A percentile compares a stretch with the other conserved stretches of the same genome.
phyloP scores from a whole-genome alignment of 2,797 vertebrate genomes.

The Rhynchotus rufescens region DNA sequence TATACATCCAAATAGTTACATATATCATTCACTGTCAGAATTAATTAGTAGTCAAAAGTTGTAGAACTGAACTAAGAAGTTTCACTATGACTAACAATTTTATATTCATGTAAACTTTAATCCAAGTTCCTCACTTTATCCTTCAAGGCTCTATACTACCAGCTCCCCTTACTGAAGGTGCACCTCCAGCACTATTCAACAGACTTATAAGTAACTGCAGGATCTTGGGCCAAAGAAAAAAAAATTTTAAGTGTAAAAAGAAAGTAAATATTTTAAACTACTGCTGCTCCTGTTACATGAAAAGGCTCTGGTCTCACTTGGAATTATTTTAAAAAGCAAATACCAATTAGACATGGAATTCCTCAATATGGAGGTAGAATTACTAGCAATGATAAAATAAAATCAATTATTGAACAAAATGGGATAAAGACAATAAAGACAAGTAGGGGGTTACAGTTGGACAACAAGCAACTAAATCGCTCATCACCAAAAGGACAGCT shows the following conservation, averaged over 20 bases:
- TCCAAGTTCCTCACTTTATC: background rate
- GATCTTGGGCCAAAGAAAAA: background rate
- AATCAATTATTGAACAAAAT: background rate
- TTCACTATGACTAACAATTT: background rate
- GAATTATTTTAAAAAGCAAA: background rate
- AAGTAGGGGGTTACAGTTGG: background rate
- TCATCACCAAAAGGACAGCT: background rate
- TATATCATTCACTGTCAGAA: background rate
- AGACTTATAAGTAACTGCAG: background rate
- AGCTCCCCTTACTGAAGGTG: background rate
- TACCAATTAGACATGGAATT: background rate
- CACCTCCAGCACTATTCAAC: background rate
- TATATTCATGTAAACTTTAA: background rate
- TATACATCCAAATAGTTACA: background rate
- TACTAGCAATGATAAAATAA: background rate
- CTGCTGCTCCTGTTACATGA: background rate
- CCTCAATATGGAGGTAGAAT: background rate
- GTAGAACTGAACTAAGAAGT: background rate
- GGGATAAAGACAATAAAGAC: background rate
- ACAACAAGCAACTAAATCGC: background rate
- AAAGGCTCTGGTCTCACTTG: background rate
- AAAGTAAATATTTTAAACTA: background rate
- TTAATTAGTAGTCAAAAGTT: no score
- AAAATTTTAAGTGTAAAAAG: no score
- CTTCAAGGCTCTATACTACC: background rate